Base-by-base conservation (phyloP, 92 coral and sea anemone genomes). In the Umimayanthus kanabou region DNA sequence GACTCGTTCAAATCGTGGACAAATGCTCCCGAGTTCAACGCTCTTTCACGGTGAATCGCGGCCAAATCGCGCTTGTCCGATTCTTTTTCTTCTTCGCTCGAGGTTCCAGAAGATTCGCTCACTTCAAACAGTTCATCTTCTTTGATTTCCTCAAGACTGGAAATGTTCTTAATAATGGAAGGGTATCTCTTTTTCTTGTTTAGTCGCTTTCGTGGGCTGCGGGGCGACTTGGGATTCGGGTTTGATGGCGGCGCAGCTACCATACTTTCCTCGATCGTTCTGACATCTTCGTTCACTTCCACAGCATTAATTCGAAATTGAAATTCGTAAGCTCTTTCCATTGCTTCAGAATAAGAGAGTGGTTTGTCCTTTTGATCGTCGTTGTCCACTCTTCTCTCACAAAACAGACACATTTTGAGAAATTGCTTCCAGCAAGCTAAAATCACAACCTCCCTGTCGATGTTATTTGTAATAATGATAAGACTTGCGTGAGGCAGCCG, bases 1-100 rank as follows among this genome's bases (percentile, higher is more conserved):
- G 93, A 94, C n/a, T 93, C 93, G 39, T 88, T 86, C 75, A 90
- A 88, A 50, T 88, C 83, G 11, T 88, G 89, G 39, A 93, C n/a
- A 40, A 89, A 71, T 57, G 94, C 87, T 23, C 92, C 94, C 0
- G 98, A 93, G 74, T 93, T 90, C 22, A 92, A 82, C 18, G 99
- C 99, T 88, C 99, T 89, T 75, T 95, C 98, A 39, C 92, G 96
- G 84, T 97, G 99, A 26, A 97, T 93, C 22, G 98, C 92, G 9
- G 99, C 98, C 55, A 95, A 91, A 81, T 95, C 93, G 23, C 93
- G 89, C 71, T 86, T 89, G 80, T 88, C 91, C 15, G 40, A 89
- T 28, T 30, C 76, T n/a, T 76, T 92, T 26, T 85, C 87, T 18
- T n/a, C 94, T 39, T 83, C 90, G 81, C 87, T 83, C 11, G 87